Conservation (phyloP, 2,113 vertebrate genomes). For the Lepidothrix coronata region DNA sequence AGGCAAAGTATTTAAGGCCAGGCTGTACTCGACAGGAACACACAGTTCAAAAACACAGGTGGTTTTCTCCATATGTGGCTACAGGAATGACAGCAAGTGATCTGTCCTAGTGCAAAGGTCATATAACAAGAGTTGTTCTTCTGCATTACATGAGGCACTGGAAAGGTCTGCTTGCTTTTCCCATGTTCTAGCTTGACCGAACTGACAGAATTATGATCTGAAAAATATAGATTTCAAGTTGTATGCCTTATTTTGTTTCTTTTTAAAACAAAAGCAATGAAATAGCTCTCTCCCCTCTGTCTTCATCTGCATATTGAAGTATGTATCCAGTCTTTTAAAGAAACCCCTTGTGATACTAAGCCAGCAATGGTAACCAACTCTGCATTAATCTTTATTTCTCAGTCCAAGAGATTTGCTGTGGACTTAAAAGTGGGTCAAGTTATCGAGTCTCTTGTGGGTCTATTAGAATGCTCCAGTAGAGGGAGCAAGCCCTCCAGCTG, state of each 20-base stretch:
- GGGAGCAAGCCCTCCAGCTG: slow-evolving; percentile 1
- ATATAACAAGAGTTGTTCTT: background rate
- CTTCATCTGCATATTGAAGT: background rate
- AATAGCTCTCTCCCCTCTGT: background rate
- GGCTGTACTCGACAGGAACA: background rate
- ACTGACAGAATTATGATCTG: background rate
- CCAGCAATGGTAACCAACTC: background rate
- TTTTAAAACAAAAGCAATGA: background rate
- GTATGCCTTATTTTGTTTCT: background rate
- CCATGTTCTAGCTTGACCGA: background rate
- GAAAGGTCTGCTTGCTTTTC: background rate
- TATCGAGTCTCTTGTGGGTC: background rate
- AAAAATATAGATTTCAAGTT: background rate
- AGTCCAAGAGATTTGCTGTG: background rate
- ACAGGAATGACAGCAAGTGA: background rate
- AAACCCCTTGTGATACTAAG: background rate
- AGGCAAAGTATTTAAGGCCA: background rate
- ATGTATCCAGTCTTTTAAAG: background rate
- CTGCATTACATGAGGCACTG: background rate
- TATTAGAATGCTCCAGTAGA: slow-evolving; percentile 1
- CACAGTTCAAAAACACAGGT: background rate
- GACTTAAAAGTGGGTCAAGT: background rate
- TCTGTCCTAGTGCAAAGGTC: background rate
- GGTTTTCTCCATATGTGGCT: background rate
- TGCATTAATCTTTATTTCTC: background rate